Evolutionary conservation across 2,888 invertebrate genomes (phyloP), one percentile per base, ranked within the genome.

Genomic region (Eupithecia abbreviata): DNA sequence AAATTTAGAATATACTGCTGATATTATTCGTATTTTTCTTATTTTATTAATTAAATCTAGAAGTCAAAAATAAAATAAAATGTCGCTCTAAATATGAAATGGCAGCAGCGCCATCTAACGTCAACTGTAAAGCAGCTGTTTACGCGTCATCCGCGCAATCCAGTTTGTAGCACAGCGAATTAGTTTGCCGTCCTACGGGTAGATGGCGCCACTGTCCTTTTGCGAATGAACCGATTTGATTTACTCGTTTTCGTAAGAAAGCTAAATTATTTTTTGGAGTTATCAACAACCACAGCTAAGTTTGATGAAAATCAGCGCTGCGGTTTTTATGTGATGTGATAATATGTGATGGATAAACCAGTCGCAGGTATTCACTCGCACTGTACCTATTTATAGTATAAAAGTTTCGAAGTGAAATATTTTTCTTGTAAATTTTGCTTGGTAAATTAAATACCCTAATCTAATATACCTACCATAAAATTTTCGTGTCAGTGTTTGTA

Each of bases 181-280:
- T 66, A 0, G 42, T 42, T 66, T 42, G 13, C 42, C 42, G 42
- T 66, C 30, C 0, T 66, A 41, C n/a, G 65, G 55, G 51, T 69
- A 77, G 77, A 77, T 77, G 74, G 74, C 77, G 55, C 42, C 42
- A 66, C 18, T 62, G 30, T 62, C 30, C 30, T 62, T 10, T 62
- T 4, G n/a, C n/a, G 55, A n/a, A 18, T 30, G 4, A 30, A 58
- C n/a, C 7, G 3, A 18, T n/a, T 18, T 18, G 18, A 18, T 58
- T 58, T 58, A 58, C 10, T 58, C 18, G 9, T 18, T 10, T 58
- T 18, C 58, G 9, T 58, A 58, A 18, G 58, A 58, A 58, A 58
- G 9, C 9, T n/a, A 10, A 58, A 18, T 58, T 58, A 9, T 18
- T 9, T 58, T 18, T 58, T 3, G n/a, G 18, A 58, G 18, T 10